A percentile compares a stretch with the other conserved stretches of the same genome.
Conservation (phyloP, 2,113 vertebrate genomes). For the Acrocephalus kingi region DNA sequence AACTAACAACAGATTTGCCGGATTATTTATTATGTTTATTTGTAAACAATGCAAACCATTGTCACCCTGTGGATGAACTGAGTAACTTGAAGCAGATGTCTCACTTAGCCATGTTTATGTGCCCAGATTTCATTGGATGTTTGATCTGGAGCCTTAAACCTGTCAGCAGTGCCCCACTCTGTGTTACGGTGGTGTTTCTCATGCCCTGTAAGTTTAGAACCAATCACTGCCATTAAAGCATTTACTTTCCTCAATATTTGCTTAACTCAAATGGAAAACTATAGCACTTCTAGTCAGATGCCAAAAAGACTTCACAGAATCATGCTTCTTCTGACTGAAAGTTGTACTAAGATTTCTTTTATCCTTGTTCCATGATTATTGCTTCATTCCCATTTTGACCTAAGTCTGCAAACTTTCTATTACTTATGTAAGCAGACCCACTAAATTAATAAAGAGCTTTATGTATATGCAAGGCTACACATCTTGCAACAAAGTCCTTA, state of each 20-base stretch:
- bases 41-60: neutral
- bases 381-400: neutral
- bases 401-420: neutral
- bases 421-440: neutral
- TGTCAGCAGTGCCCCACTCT: neutral
- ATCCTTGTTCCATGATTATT: neutral
- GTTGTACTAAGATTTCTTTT: neutral
- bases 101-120: neutral
- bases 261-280: neutral
- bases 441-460: neutral
- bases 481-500: neutral
- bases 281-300: neutral
- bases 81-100: conserved; percentile 8
- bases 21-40: conserved; percentile 7
- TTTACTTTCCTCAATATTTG: neutral
- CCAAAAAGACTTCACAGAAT: neutral
- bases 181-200: neutral
- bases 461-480: neutral
- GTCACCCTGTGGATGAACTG: neutral
- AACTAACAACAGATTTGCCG: neutral
- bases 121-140: neutral
- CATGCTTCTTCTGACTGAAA: neutral
- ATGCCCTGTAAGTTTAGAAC: neutral
- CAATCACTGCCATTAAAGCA: neutral
- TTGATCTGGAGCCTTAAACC: neutral